phyloP scores from a whole-genome alignment of 2,888 invertebrate genomes.

The Orthosia cruda region DNA sequence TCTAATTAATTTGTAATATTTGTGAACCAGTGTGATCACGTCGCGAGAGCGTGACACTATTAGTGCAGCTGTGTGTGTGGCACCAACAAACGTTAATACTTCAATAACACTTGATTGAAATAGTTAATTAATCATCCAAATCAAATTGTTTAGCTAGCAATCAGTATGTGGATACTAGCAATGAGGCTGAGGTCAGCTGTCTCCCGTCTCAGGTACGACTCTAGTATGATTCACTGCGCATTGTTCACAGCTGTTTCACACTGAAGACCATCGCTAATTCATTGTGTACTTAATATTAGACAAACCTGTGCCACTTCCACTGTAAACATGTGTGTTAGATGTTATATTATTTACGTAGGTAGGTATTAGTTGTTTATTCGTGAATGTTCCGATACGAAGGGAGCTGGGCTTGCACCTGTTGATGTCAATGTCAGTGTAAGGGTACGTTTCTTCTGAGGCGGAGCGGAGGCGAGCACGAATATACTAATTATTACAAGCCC shows the following conservation, averaged over 20 bases:
- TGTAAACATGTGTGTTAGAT: not conserved
- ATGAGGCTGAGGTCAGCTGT: constrained; percentile 33
- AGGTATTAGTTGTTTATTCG: not conserved
- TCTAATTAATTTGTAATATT: constrained; percentile 20
- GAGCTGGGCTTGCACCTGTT: constrained; percentile 7
- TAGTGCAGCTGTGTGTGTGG: not conserved
- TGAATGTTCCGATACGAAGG: not conserved
- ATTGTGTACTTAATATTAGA: constrained; percentile 4
- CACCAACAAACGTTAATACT: not conserved
- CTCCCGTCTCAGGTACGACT: not conserved
- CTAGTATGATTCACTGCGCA: constrained; percentile 10
- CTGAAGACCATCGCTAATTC: not conserved
- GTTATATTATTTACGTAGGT: too few relatives aligned
- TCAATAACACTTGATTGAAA: constrained; percentile 5
- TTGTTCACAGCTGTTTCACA: constrained; percentile 11
- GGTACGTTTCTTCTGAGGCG: not conserved
- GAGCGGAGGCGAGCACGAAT: too few relatives aligned
- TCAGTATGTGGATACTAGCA: constrained; percentile 6
- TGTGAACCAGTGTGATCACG: not conserved
- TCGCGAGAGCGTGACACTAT: not conserved
- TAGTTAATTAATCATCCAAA: constrained; percentile 1
- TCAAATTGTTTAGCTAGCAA: constrained; percentile 10
- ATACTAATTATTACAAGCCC: too few relatives aligned
- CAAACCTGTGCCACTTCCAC: constrained; percentile 1
- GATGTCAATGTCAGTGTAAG: too few relatives aligned